phyloP scores from a whole-genome alignment of 64 coral and sea anemone genomes.

The Catalaphyllia jardinei region DNA sequence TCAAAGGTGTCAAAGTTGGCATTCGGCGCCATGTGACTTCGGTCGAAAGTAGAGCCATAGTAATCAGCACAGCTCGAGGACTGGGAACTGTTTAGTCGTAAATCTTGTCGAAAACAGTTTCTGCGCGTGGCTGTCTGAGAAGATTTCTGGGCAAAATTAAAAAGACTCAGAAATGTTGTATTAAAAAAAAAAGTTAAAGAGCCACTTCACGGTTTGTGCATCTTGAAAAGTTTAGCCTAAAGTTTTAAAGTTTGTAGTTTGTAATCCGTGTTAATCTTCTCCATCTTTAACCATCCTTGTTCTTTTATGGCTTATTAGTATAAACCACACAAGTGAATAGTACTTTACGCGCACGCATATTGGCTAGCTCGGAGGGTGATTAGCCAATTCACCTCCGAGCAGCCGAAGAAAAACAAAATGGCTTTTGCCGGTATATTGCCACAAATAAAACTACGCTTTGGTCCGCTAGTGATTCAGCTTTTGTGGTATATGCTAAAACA shows the following conservation, averaged over 20 bases:
- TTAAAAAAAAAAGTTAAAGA: background rate
- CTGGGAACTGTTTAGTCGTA: slow-evolving; percentile 63
- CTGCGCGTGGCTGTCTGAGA: slow-evolving; percentile 5
- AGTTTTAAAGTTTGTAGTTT: background rate
- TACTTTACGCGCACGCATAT: no score
- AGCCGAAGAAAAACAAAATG: no score
- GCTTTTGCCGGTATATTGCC: no score
- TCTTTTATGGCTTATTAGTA: no score
- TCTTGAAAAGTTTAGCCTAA: background rate
- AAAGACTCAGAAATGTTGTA: background rate
- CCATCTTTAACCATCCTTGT: no score
- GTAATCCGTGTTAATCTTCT: background rate
- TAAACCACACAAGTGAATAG: no score
- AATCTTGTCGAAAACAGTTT: slow-evolving; percentile 79
- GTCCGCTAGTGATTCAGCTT: no score
- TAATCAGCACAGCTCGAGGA: slow-evolving; percentile 65
- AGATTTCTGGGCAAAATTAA: slow-evolving; percentile 44
- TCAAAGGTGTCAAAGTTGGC: slow-evolving; percentile 69
- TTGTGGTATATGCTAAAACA: no score
- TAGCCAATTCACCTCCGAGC: no score
- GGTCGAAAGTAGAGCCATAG: slow-evolving; percentile 53
- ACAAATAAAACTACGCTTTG: no score
- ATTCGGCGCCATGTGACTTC: slow-evolving; percentile 76
- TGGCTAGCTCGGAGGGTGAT: no score
- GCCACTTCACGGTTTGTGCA: background rate